A percentile compares a stretch with the other conserved stretches of the same genome.
These are phyloP conservation scores for Machimus atricapillus DNA, from an alignment of 2,888 invertebrate species.

Conservation along the genomic window DNA sequence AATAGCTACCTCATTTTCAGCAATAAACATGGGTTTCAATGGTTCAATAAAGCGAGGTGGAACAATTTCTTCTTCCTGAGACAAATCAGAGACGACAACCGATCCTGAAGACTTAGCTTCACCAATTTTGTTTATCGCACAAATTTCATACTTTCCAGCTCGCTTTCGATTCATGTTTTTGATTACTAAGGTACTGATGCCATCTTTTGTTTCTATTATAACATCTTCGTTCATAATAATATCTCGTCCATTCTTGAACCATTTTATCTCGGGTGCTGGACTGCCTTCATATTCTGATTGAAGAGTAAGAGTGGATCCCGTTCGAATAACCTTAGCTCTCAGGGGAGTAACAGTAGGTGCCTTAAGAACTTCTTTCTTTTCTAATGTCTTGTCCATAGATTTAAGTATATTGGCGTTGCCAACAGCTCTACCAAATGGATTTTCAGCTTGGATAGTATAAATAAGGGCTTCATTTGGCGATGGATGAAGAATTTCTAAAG, in stretches of 20 bases:
- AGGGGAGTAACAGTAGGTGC: conserved; percentile 83
- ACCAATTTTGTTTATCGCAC: conserved; percentile 78
- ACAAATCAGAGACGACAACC: conserved; percentile 72
- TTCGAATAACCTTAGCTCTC: conserved; percentile 75
- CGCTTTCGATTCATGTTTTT: conserved; percentile 75
- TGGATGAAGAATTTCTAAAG: conserved; percentile 70
- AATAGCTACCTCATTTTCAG: conserved; percentile 78
- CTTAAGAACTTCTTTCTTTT: conserved; percentile 61
- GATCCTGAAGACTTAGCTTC: conserved; percentile 83
- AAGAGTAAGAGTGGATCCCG: conserved; percentile 73
- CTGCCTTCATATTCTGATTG: conserved; percentile 76
- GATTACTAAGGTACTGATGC: conserved; percentile 71
- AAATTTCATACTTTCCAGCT: conserved; percentile 87
- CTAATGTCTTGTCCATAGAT: conserved; percentile 59
- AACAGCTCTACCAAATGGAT: conserved; percentile 76
- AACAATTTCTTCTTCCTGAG: conserved; percentile 68
- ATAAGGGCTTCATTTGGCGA: conserved; percentile 72
- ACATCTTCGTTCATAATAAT: conserved; percentile 71
- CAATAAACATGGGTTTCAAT: conserved; percentile 73
- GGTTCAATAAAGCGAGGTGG: conserved; percentile 79
- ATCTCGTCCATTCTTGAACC: conserved; percentile 85
- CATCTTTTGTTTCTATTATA: conserved; percentile 67
- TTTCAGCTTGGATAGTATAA: conserved; percentile 75
- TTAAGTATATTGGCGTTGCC: conserved; percentile 76
- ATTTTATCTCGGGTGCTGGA: conserved; percentile 77